Evolutionary conservation across 2,113 vertebrate species (phyloP).

Genomic region (Protomyctophum bolini): DNA sequence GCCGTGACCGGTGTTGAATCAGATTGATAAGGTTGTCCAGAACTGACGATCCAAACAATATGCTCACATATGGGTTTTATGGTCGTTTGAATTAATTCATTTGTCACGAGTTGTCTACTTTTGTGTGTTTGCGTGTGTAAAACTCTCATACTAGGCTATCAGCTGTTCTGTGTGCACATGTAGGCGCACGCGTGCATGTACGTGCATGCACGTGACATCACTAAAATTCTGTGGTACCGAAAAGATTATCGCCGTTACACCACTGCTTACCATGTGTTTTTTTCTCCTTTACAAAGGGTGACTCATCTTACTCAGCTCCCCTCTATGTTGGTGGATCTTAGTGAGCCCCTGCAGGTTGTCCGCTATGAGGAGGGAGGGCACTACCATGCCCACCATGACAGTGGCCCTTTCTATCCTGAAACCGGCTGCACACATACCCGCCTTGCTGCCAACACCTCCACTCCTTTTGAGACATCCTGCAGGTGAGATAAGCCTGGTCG

Average conservation of each 20-base stretch:
- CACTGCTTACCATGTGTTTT: background rate
- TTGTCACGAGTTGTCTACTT: too few relatives aligned
- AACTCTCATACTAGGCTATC: too few relatives aligned
- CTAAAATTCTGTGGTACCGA: too few relatives aligned
- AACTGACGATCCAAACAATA: too few relatives aligned
- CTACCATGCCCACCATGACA: conserved; percentile 97
- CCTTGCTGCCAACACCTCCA: conserved; percentile 85
- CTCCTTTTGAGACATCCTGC: conserved; percentile 95
- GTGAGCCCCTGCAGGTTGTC: conserved; percentile 95
- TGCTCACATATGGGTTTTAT: too few relatives aligned
- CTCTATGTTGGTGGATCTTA: conserved; percentile 89
- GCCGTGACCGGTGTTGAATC: too few relatives aligned
- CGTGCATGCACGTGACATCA: too few relatives aligned
- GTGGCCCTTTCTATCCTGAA: conserved; percentile 93
- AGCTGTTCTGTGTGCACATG: too few relatives aligned
- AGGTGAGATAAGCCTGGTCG: conserved; percentile 77
- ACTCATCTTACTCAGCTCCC: conserved; percentile 91
- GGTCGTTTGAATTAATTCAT: too few relatives aligned
- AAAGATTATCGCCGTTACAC: background rate
- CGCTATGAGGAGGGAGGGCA: conserved; percentile 93
- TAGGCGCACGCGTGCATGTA: too few relatives aligned
- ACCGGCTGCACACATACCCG: conserved; percentile 95
- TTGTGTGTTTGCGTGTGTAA: too few relatives aligned
- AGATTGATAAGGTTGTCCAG: too few relatives aligned
- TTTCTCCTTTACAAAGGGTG: conserved; percentile 79